Percentiles rank a stretch among this genome's conserved stretches.
Conservation (phyloP, 2,113 vertebrate genomes). For the Rhineura floridana region DNA sequence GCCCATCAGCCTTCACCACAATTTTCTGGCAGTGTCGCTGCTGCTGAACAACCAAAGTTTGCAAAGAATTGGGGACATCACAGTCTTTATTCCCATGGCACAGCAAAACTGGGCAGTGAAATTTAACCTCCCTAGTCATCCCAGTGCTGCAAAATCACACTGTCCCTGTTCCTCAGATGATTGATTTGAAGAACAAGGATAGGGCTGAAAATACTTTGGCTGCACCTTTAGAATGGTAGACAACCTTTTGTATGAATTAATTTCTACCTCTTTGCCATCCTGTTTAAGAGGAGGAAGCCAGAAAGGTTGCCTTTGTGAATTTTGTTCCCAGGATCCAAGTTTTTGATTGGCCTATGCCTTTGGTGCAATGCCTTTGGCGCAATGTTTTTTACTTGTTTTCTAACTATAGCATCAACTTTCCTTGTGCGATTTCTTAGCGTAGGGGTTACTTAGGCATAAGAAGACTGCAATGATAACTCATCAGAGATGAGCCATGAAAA, state of each 20-base stretch:
- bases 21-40: too few relatives aligned
- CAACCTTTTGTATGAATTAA: neutral
- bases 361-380: neutral
- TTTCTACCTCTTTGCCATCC: neutral
- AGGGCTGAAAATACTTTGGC: too few relatives aligned
- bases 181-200: too few relatives aligned
- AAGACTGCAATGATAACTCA: neutral
- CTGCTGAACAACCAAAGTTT: too few relatives aligned
- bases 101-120: too few relatives aligned
- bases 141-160: too few relatives aligned
- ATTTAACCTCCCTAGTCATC: too few relatives aligned
- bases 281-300: neutral
- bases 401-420: neutral
- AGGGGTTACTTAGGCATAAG: neutral
- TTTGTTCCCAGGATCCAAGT: neutral
- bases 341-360: neutral
- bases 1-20: too few relatives aligned
- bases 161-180: too few relatives aligned
- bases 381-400: conserved; percentile 3
- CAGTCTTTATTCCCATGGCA: too few relatives aligned
- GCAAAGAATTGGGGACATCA: too few relatives aligned
- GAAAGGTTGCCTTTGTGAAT: neutral
- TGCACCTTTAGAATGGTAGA: neutral
- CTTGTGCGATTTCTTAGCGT: neutral
- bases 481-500: neutral